Base-by-base conservation (phyloP, 1,140 invertebrate genomes). In the Microplitis mediator region DNA sequence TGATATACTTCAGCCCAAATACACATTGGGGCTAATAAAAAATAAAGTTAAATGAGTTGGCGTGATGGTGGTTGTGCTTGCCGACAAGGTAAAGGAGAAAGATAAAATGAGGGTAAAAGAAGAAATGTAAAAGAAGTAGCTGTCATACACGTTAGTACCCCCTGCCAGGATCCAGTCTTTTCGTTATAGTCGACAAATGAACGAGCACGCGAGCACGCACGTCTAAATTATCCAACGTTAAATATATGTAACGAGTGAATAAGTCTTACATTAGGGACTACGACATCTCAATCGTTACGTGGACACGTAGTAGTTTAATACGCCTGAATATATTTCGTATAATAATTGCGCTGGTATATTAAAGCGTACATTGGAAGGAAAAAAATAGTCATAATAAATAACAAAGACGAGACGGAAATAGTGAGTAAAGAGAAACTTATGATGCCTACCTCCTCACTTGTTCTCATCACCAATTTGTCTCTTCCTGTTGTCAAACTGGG, bases 391-490 rank as follows among this genome's bases (percentile, higher is more conserved):
- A 23, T 23, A 23, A 23, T 23, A 23, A 23, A 23, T 23, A 23
- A 23, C 23, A 23, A 23, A 0, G 23, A 23, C 23, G 23, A 60
- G n/a, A 16, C 32, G 56, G 32, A 16, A 36, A 16, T 8, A 58
- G 4, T 65, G 56, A 51, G 52, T 14, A 65, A 64, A 31, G 3
- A 23, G n/a, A 23, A 62, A 23, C 39, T 6, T 14, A 64, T 6
- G 11, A 39, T 71, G 67, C 34, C 51, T 31, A 69, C 23, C 54
- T 45, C 63, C 51, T 45, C 34, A 23, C n/a, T 68, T 13, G 45
- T 69, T 72, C 50, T 67, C 71, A 74, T 69, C 61, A 72, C 72
- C 72, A 76, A 76, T 76, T 76, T 76, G 75, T 72, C 69, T 65
- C 72, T 74, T 76, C 75, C 75, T 76, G 74, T 73, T 71, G 69